Percentiles rank a stretch among this genome's conserved stretches.
phyloP scores from a whole-genome alignment of 2,888 invertebrate genomes.

The Laspeyria flexula region DNA sequence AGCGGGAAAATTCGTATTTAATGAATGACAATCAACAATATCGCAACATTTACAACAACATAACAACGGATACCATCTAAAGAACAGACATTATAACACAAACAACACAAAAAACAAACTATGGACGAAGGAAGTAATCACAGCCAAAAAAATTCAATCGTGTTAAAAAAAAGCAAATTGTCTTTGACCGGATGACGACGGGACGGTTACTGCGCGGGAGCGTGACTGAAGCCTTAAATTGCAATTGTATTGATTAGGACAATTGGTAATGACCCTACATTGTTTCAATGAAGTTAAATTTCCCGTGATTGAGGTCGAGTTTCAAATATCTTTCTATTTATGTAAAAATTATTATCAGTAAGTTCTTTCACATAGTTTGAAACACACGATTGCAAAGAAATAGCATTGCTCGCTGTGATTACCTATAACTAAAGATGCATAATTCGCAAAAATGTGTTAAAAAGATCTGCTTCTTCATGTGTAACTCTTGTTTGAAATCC shows the following conservation, averaged over 20 bases:
- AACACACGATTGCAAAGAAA: too few species aligned
- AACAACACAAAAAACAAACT: slow-evolving; percentile 26
- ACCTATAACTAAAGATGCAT: too few species aligned
- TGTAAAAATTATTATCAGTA: too few species aligned
- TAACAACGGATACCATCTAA: background rate
- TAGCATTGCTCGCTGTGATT: too few species aligned
- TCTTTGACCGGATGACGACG: slow-evolving; percentile 48
- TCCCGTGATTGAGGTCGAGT: background rate
- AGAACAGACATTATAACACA: slow-evolving; percentile 2
- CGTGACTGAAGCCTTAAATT: slow-evolving; percentile 47
- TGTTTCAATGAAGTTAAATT: slow-evolving; percentile 23
- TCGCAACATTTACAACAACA: too few species aligned
- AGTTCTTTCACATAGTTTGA: too few species aligned
- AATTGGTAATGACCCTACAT: slow-evolving; percentile 35
- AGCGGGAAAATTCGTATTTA: too few species aligned
- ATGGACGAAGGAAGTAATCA: slow-evolving; percentile 49
- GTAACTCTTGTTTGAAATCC: too few species aligned
- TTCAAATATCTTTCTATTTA: background rate
- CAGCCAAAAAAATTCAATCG: slow-evolving; percentile 40
- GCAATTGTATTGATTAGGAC: slow-evolving; percentile 34
- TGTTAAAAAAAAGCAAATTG: slow-evolving; percentile 41
- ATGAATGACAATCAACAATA: too few species aligned
- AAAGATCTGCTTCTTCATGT: too few species aligned
- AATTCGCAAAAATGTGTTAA: too few species aligned
- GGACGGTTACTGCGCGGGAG: slow-evolving; percentile 41